Evolutionary conservation across 2,797 vertebrate species (phyloP).

Genomic region (Sciurus carolinensis): DNA sequence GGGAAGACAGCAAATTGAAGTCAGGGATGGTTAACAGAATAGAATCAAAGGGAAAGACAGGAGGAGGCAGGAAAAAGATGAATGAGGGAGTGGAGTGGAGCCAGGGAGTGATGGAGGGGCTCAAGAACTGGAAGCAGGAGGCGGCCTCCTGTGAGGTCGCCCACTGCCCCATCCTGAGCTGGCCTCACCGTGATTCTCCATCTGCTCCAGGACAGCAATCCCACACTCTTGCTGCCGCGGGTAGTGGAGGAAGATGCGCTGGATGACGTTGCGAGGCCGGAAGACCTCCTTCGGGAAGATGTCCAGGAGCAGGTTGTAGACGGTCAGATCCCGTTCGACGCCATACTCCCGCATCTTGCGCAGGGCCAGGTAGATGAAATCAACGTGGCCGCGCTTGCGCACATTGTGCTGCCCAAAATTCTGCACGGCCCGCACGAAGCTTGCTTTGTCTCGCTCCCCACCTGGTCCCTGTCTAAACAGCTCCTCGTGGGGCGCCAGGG

Average conservation of each 20-base stretch:
- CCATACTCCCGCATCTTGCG: constrained; percentile 94
- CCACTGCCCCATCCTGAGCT: not conserved
- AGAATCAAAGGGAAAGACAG: not conserved
- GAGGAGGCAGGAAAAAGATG: not conserved
- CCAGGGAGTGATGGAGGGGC: not conserved
- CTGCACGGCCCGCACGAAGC: constrained; percentile 90
- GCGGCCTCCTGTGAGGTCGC: not conserved
- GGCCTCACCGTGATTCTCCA: constrained; percentile 93
- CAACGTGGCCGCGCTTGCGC: constrained; percentile 93
- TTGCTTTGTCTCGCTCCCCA: constrained; percentile 88
- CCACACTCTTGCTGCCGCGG: constrained; percentile 96
- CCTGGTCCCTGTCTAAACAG: constrained; percentile 88
- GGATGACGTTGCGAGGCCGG: constrained; percentile 92
- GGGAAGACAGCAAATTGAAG: not conserved
- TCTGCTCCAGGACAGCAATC: constrained; percentile 93
- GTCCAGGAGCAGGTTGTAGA: constrained; percentile 95
- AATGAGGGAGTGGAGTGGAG: not conserved
- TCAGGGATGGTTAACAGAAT: not conserved
- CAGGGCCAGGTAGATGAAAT: constrained; percentile 95
- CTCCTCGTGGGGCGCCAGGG: constrained; percentile 85
- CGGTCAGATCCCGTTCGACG: constrained; percentile 91
- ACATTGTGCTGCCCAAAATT: constrained; percentile 89
- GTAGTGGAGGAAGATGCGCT: constrained; percentile 94
- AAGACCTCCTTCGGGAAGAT: constrained; percentile 96
- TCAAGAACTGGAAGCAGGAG: not conserved